Evolutionary conservation across 2,113 vertebrate species (phyloP), one percentile per base, ranked within the genome.

Genomic region (Hemibagrus wyckioides): DNA sequence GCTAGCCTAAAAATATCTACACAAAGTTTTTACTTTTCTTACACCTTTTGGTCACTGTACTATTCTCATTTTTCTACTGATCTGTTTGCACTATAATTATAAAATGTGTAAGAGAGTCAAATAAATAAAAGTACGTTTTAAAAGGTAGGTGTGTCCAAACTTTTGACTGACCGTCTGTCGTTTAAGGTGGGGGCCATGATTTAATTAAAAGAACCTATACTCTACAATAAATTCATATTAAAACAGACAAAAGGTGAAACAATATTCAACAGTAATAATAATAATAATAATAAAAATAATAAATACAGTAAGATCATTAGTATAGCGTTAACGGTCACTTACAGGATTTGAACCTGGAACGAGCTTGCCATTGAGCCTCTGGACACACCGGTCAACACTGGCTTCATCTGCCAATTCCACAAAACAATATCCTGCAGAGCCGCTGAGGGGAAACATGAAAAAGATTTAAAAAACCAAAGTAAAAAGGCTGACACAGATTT

Each of bases 261-360:
- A 28, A 41, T 82, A 25, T 2, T 36, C n/a, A n/a, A n/a, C n/a
- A 28, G 1, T 36, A 33, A 65, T 5, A 19, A 81, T 1, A 81
- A 57, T 23, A 17, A 65, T 14, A 30, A 48, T 21, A 81, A 28
- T 44, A 44, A 19, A 39, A 67, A 36, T 76, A 83, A 80, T 23
- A 88, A 69, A 9, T 82, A 39, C 36, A 50, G 56, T 76, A 13
- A 61, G n/a, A n/a, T 36, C 21, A 67, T 56, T 8, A 5, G 17
- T 39, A 48, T 10, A 84, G 67, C 69, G 36, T 33, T 76, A 48
- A 48, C 6, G 17, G 63, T 63, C 41, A 93, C 95, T 94, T 69
- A 96, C 96, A 92, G 96, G 96, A 92, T 96, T 96, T 61, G 95
- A 96, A 90, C 94, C 96, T 65, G 95, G 96, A 59, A 96, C 94